phyloP scores from a whole-genome alignment of 2,797 vertebrate species.

The Ctenochaetus hawaiiensis region DNA sequence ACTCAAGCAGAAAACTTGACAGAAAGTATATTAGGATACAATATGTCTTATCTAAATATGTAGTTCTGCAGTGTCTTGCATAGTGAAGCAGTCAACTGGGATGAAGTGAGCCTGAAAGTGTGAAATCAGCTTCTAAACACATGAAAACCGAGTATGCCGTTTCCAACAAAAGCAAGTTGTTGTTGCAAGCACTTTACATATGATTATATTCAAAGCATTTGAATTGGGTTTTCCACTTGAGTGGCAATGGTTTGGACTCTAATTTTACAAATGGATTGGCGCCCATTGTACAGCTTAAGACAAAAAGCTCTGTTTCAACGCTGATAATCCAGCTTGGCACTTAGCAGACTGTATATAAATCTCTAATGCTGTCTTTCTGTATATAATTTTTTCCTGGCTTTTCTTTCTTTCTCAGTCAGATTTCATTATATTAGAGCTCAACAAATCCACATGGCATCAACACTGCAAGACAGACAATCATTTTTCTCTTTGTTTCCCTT shows the following conservation, averaged over 20 bases:
- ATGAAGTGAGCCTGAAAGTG: conserved; percentile 36
- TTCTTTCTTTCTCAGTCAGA: conserved; percentile 73
- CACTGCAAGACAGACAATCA: conserved; percentile 80
- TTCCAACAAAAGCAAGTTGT: conserved; percentile 70
- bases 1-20: conserved; percentile 39
- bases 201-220: conserved; percentile 81
- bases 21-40: conserved; percentile 6
- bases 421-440: conserved; percentile 73
- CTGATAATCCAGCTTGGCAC: conserved; percentile 86
- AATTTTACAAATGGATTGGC: conserved; percentile 86
- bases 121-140: conserved; percentile 42
- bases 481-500: conserved; percentile 59
- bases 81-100: conserved; percentile 17
- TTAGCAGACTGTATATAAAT: conserved; percentile 86
- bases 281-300: conserved; percentile 84
- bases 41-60: conserved; percentile 37
- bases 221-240: conserved; percentile 82
- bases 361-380: conserved; percentile 82
- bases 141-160: conserved; percentile 40
- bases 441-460: conserved; percentile 74
- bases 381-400: conserved; percentile 79
- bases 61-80: not conserved
- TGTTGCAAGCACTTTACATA: conserved; percentile 85
- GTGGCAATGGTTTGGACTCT: conserved; percentile 80
- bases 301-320: conserved; percentile 85